Conservation (phyloP, 92 coral and sea anemone genomes). For the Epizoanthus ramosus region DNA sequence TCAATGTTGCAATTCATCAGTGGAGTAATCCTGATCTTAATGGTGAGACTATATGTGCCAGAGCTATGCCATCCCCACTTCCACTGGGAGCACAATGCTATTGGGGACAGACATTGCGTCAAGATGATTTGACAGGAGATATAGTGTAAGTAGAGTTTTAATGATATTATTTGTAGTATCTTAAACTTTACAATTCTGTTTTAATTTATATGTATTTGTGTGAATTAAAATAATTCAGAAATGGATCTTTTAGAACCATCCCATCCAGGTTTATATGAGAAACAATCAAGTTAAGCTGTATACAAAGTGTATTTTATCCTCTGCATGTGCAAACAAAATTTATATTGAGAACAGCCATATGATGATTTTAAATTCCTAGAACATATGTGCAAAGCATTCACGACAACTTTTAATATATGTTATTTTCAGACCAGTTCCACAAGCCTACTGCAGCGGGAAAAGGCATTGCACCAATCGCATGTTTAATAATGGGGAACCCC, state of each 20-base stretch:
- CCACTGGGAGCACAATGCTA: background rate
- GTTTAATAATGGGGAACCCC: conserved; percentile 36
- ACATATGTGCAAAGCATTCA: no score
- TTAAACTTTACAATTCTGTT: conserved; percentile 4
- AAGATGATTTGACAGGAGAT: conserved; percentile 10
- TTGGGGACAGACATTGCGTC: conserved; percentile 7
- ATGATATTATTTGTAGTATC: conserved; percentile 3
- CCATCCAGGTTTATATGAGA: no score
- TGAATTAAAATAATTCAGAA: no score
- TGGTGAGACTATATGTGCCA: conserved; percentile 12
- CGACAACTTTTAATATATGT: background rate
- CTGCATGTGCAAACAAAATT: no score
- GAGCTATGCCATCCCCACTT: background rate
- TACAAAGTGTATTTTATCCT: no score
- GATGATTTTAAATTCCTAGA: no score
- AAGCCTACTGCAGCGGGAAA: conserved; percentile 36
- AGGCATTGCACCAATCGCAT: conserved; percentile 19
- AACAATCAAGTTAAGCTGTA: no score
- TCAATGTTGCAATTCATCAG: conserved; percentile 11
- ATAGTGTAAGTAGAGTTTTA: background rate
- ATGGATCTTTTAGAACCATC: no score
- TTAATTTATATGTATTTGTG: no score
- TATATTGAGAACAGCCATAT: no score
- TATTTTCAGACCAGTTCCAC: conserved; percentile 36
- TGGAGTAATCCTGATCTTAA: conserved; percentile 1